Base-by-base conservation (phyloP, 2,113 vertebrate species). In the Chionomys nivalis region DNA sequence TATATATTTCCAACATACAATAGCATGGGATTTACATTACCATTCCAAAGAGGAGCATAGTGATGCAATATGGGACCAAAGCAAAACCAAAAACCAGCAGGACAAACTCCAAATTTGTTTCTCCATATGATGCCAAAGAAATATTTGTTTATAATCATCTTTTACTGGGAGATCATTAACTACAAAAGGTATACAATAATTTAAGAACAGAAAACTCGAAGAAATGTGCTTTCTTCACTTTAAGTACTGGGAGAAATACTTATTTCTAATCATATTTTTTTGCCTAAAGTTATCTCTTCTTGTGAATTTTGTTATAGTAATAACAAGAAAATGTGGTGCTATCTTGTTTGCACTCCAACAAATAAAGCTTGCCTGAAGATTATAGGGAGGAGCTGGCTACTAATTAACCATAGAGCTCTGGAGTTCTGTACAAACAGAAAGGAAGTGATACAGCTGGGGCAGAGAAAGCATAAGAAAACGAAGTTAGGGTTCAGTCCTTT, bases 181-280 rank as follows among this genome's bases (percentile, higher is more conserved):
- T 36, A n/a, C 8, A 63, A 73, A 85, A 23, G 5, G 21, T 31
- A 78, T 16, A 39, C 11, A 91, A 82, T 7, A 1, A 42, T 72
- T 44, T 3, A 44, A 72, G 39, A 66, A 39, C 0, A 58, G 55
- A 19, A 58, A 58, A 58, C 55, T 1, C 21, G 55, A 58, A 58
- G 55, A 58, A 58, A 19, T 17, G 86, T 4, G 0, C 21, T 96
- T 98, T 98, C 58, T 78, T 96, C 89, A 90, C 97, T 95, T 88
- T 91, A 91, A 92, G 90, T 96, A 76, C 52, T 96, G 31, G 97
- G 94, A 94, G 75, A 39, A 49, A 96, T 70, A 87, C 7, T 78
- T 78, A 55, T 93, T 97, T 97, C 19, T 7, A 58, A 58, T 21
- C 58, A 21, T 58, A 21, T 21, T 58, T 58, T 58, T 58, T 21